A percentile compares a stretch with the other conserved stretches of the same genome.
Conservation (phyloP, 2,797 vertebrate genomes). For the Margarornis squamiger region DNA sequence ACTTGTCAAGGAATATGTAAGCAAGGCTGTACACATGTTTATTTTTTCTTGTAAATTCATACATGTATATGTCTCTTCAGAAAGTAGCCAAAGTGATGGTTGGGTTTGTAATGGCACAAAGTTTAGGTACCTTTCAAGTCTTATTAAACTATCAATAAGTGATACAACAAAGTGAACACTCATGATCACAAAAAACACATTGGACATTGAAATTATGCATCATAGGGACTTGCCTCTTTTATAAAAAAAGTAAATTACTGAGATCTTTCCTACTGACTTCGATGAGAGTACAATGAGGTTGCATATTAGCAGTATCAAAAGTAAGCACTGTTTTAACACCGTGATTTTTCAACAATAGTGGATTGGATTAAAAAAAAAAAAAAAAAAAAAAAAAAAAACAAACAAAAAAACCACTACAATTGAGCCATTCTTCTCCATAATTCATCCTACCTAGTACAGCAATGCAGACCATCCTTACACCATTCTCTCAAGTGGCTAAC, state of each 20-base stretch:
- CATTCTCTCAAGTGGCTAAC: not conserved
- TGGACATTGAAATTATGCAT: not conserved
- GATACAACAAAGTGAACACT: not conserved
- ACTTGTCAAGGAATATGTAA: not conserved
- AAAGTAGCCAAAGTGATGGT: not conserved
- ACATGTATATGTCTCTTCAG: not conserved
- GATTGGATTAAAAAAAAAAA: not conserved
- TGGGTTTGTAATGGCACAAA: not conserved
- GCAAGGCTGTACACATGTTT: not conserved
- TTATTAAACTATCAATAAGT: not conserved
- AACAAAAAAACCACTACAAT: not conserved
- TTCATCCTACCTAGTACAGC: not conserved
- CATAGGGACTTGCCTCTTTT: not conserved
- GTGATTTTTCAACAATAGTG: not conserved
- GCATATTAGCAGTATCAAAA: not conserved
- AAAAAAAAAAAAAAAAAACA: not conserved
- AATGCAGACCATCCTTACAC: not conserved
- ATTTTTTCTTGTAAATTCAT: not conserved
- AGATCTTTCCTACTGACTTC: not conserved
- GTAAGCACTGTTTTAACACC: not conserved
- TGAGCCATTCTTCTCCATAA: not conserved
- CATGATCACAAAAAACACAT: not conserved
- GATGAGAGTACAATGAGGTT: not conserved
- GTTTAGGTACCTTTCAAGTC: not conserved
- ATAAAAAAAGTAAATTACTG: not conserved